Evolutionary conservation across 2,113 vertebrate genomes (phyloP).

Genomic region (Onychostruthus taczanowskii): DNA sequence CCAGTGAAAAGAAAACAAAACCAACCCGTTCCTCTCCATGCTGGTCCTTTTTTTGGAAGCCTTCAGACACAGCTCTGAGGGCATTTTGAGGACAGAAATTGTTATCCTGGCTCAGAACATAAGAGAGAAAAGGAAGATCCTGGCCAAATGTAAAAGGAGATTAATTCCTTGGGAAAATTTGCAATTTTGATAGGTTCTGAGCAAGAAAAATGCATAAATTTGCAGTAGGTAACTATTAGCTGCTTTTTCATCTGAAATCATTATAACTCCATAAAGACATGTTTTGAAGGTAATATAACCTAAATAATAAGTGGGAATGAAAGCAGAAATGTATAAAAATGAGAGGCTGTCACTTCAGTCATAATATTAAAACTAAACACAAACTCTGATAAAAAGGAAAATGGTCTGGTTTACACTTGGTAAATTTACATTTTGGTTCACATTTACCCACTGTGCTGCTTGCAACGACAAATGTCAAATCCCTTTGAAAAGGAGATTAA

Average conservation of each 20-base stretch:
- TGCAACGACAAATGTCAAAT: neutral
- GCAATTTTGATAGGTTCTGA: neutral
- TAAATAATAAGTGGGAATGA: neutral
- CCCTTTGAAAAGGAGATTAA: neutral
- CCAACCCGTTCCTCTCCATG: fast-evolving
- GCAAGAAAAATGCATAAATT: neutral
- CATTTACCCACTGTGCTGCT: neutral
- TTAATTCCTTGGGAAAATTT: neutral
- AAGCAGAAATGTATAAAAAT: neutral
- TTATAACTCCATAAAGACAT: neutral
- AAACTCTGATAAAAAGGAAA: neutral
- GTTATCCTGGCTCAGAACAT: fast-evolving
- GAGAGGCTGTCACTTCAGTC: neutral
- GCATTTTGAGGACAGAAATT: neutral
- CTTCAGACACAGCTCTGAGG: neutral
- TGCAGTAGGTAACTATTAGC: neutral
- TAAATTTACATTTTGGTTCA: neutral
- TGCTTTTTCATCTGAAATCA: neutral
- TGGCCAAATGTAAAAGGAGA: neutral
- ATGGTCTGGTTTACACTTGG: neutral
- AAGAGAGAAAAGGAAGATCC: neutral
- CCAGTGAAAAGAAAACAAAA: neutral
- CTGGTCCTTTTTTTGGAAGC: neutral
- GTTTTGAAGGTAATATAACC: neutral
- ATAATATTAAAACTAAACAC: neutral